These are phyloP conservation scores for Dinothrombium tinctorium DNA, from an alignment of 1,140 invertebrate species.

Conservation along the genomic window DNA sequence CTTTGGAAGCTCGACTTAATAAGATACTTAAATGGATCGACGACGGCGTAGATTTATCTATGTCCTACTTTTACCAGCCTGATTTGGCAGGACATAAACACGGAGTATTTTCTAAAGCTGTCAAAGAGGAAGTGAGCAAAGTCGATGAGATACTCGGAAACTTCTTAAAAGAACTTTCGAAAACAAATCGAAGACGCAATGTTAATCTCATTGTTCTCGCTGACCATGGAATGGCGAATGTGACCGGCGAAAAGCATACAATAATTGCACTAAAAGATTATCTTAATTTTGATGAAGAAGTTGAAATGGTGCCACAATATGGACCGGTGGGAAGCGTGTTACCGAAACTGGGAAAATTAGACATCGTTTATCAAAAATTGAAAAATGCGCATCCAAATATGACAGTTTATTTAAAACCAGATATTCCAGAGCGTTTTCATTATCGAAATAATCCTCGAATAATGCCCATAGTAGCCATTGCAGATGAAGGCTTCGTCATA, in stretches of 20 bases:
- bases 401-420: slow-evolving; percentile 18
- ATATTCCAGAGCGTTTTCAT: slow-evolving; percentile 21
- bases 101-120: slow-evolving; percentile 6
- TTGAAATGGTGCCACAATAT: not conserved
- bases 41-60: slow-evolving; percentile 11
- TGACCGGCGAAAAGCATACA: not conserved
- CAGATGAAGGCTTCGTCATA: slow-evolving; percentile 10
- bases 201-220: slow-evolving; percentile 16
- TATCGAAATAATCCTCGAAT: slow-evolving; percentile 16
- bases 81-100: slow-evolving; percentile 11
- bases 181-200: slow-evolving; percentile 7
- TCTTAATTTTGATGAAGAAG: not conserved
- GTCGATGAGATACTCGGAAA: slow-evolving; percentile 15
- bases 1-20: slow-evolving; percentile 5
- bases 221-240: slow-evolving; percentile 18
- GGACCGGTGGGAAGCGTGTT: not conserved
- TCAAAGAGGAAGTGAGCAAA: not conserved
- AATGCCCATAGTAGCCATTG: slow-evolving; percentile 6
- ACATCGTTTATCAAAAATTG: not conserved
- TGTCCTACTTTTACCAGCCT: slow-evolving; percentile 14
- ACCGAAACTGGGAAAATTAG: not conserved
- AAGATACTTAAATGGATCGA: slow-evolving; percentile 10
- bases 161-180: slow-evolving; percentile 12
- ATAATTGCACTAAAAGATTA: slow-evolving; percentile 18
- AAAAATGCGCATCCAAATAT: not conserved